Evolutionary conservation across 2,797 vertebrate genomes (phyloP).

Genomic region (Karalla daura): DNA sequence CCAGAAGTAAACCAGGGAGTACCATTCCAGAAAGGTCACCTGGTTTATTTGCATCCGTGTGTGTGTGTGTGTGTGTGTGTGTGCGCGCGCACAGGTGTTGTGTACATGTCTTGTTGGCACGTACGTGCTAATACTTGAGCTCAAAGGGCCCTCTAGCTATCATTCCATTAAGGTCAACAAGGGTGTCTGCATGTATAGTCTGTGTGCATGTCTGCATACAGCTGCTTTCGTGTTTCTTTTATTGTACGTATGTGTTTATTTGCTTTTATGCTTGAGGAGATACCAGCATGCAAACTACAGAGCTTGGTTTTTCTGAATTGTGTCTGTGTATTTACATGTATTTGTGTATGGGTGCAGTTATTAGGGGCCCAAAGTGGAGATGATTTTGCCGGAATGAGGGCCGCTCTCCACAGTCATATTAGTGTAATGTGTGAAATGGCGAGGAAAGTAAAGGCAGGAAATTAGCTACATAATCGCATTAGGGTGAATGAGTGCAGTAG

Average conservation of each 20-base stretch:
- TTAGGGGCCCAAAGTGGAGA: constrained; percentile 27
- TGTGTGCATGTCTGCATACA: constrained; percentile 17
- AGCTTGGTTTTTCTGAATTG: not conserved
- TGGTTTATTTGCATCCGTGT: constrained; percentile 12
- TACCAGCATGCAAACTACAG: not conserved
- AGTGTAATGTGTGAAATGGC: constrained; percentile 90
- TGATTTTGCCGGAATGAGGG: constrained; percentile 27
- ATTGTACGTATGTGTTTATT: constrained; percentile 1
- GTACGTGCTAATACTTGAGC: constrained; percentile 59
- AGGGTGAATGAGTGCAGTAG: constrained; percentile 89
- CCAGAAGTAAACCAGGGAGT: constrained; percentile 36
- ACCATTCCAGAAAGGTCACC: constrained; percentile 37
- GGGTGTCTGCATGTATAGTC: constrained; percentile 1
- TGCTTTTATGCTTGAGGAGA: not conserved
- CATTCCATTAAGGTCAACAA: constrained; percentile 38
- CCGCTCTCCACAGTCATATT: constrained; percentile 74
- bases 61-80: constrained; percentile 6
- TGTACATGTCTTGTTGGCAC: constrained; percentile 34
- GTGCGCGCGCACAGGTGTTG: not conserved
- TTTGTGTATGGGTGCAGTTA: constrained; percentile 36
- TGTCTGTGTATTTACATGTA: constrained; percentile 20
- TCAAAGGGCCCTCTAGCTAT: constrained; percentile 46
- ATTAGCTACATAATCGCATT: constrained; percentile 95
- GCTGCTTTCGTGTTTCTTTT: constrained; percentile 4
- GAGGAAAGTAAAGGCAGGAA: constrained; percentile 92